Evolutionary conservation across 2,797 vertebrate species (phyloP), one percentile per base, ranked within the genome.

Genomic region (Perodicticus potto): DNA sequence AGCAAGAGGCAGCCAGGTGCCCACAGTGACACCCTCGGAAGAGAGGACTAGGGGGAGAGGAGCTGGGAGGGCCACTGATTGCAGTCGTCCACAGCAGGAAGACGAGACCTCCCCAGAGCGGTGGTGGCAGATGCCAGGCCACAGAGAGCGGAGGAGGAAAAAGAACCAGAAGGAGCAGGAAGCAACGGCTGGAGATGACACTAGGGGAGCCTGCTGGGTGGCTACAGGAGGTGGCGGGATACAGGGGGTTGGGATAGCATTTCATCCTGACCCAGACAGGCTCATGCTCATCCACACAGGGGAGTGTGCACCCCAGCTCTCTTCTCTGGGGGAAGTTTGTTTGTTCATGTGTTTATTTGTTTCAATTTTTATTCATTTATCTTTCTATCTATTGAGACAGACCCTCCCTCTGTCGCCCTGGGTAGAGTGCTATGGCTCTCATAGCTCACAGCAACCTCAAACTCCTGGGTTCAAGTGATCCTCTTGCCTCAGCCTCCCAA

Each of bases 111-210:
- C 10, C 4, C 37, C 8, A 13, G 43, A 25, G 45, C 1, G 25
- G n/a, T 13, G 32, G 22, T 2, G 5, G n/a, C 74, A 34, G 57
- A 76, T 7, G 16, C 55, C 22, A 20, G 82, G 34, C 73, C 7
- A 32, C 63, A 29, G 63, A 22, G 19, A 1, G 3, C 43, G 27
- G 57, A 34, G 0, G 37, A 37, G 43, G 67, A 73, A 14, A 17
- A 27, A 0, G 5, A 19, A 19, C 0, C 3, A 0, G 29, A 25
- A 16, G 43, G 7, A 32, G 5, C 6, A 0, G 3, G 34, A 45
- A 65, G 63, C 12, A 0, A 17, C 6, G 16, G 29, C 19, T 10
- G 25, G 1, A 17, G 37, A 11, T 8, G 1, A 6, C 22, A 11
- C 37, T 12, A 1, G 40, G 12, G 7, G 61, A 59, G 40, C 25